Conservation (phyloP, 2,888 invertebrate species). For the Caenorhabditis sulstoni region DNA sequence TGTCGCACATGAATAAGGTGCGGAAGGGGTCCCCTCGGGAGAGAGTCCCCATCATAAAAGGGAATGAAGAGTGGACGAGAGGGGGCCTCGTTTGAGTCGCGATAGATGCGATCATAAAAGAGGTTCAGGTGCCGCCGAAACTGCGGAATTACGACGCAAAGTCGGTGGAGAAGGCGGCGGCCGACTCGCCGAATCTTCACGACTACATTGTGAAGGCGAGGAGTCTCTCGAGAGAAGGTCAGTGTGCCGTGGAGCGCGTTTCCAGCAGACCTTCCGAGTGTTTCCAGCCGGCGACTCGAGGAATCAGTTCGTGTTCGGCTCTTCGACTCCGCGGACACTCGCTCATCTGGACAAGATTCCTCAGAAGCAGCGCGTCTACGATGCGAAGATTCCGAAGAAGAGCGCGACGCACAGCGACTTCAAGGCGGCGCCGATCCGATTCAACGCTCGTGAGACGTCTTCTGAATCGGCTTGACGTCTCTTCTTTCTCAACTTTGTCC, state of each 20-base stretch:
- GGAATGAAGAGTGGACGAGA: neutral
- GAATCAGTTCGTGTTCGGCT: slow-evolving; percentile 70
- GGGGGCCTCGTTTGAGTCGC: neutral
- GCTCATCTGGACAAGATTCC: slow-evolving; percentile 68
- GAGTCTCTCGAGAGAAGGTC: slow-evolving; percentile 61
- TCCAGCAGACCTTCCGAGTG: too few species aligned
- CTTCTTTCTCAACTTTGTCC: neutral
- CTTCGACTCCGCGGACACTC: slow-evolving; percentile 76
- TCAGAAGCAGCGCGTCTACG: slow-evolving; percentile 55
- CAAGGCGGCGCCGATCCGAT: slow-evolving; percentile 56
- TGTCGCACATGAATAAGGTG: slow-evolving; percentile 75
- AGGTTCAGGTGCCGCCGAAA: slow-evolving; percentile 62
- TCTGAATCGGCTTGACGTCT: too few species aligned
- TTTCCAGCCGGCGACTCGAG: slow-evolving; percentile 37
- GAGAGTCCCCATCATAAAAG: slow-evolving; percentile 5
- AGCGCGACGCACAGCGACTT: slow-evolving; percentile 60
- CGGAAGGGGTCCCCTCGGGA: slow-evolving; percentile 11
- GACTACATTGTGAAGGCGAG: slow-evolving; percentile 66
- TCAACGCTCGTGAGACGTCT: slow-evolving; percentile 23
- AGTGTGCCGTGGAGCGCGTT: neutral
- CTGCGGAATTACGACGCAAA: slow-evolving; percentile 74
- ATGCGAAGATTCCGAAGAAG: slow-evolving; percentile 67
- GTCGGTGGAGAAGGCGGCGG: slow-evolving; percentile 44
- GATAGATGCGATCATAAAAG: slow-evolving; percentile 14
- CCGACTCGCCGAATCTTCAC: slow-evolving; percentile 50